A percentile compares a stretch with the other conserved stretches of the same genome.
These are phyloP conservation scores for Clostera curtula DNA, from an alignment of 2,888 invertebrate genomes.

Conservation along the genomic window DNA sequence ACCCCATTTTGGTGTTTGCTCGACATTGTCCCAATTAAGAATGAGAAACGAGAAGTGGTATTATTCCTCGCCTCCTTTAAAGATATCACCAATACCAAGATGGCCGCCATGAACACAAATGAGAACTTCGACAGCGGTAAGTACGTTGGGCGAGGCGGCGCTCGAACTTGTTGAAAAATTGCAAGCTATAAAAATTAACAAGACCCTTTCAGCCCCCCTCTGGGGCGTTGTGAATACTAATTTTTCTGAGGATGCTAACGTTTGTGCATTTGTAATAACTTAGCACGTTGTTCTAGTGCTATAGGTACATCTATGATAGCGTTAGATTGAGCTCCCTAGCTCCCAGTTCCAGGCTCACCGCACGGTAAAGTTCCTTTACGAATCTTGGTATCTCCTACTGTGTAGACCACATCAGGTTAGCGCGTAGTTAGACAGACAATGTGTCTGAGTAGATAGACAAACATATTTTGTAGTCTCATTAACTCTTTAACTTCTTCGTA, in stretches of 20 bases:
- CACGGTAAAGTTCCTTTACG: constrained; percentile 63
- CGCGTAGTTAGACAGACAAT: constrained; percentile 35
- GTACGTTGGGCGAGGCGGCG: constrained; percentile 46
- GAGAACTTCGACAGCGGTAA: constrained; percentile 92
- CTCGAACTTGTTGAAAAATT: constrained; percentile 32
- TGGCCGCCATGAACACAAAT: constrained; percentile 88
- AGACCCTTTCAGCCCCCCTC: constrained; percentile 25
- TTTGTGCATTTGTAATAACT: constrained; percentile 41
- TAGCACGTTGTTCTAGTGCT: constrained; percentile 60
- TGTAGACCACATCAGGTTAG: constrained; percentile 34
- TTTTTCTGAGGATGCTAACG: constrained; percentile 24
- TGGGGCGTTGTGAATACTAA: constrained; percentile 23
- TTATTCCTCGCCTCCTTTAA: constrained; percentile 97
- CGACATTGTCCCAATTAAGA: constrained; percentile 98
- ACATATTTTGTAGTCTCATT: constrained; percentile 14
- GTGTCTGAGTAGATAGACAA: constrained; percentile 35
- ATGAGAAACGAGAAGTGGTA: constrained; percentile 97
- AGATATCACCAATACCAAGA: constrained; percentile 94
- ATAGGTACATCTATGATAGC: constrained; percentile 52
- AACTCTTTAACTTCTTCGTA: constrained; percentile 13
- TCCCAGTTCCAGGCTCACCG: constrained; percentile 60
- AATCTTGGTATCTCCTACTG: constrained; percentile 34
- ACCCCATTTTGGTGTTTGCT: constrained; percentile 96
- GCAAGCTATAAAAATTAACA: constrained; percentile 27
- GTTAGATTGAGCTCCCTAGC: constrained; percentile 63